Conservation (phyloP, 2,797 vertebrate genomes). For the Smutsia temminckii region DNA sequence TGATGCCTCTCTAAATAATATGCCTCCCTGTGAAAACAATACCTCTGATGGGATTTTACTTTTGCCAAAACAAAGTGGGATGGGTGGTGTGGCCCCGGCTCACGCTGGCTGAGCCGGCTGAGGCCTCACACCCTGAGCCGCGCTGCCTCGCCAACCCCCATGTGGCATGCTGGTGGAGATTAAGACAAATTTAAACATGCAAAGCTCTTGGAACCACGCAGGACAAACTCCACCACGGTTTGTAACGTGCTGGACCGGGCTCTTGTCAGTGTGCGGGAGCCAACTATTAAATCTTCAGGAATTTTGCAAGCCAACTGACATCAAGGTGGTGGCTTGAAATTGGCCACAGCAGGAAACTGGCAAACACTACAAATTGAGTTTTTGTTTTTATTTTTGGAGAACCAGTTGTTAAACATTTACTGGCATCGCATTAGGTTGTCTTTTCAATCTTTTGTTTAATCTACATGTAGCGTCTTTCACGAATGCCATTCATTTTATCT, state of each 20-base stretch:
- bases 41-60: not conserved
- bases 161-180: not conserved
- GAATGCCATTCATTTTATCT: not conserved
- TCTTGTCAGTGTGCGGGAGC: fast-evolving
- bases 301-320: not conserved
- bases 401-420: not conserved
- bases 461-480: not conserved
- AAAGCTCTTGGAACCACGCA: not conserved
- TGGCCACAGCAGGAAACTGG: not conserved
- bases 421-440: fast-evolving
- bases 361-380: not conserved
- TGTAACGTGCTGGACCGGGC: not conserved
- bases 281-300: not conserved
- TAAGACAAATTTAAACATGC: not conserved
- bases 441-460: not conserved
- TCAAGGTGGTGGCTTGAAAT: not conserved
- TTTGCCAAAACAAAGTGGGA: not conserved
- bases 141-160: fast-evolving
- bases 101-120: not conserved
- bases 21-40: not conserved
- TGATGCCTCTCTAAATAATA: not conserved
- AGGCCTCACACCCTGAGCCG: fast-evolving
- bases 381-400: not conserved
- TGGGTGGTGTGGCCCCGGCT: fast-evolving
- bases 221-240: not conserved